Conservation (phyloP, 2,797 vertebrate genomes). For the Acridotheres tristis region DNA sequence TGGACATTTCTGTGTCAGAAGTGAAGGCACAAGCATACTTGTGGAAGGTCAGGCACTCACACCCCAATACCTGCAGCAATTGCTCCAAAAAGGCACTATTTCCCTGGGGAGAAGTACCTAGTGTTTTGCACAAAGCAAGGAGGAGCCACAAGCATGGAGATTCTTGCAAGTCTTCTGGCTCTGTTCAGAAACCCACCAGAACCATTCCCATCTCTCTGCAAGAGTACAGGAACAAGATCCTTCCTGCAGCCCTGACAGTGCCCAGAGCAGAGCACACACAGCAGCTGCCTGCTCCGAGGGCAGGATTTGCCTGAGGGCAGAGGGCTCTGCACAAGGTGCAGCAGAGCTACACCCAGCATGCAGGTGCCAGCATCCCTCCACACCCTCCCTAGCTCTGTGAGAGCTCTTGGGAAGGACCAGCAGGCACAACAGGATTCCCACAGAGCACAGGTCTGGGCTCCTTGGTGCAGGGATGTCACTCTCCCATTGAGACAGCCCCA, state of each 20-base stretch:
- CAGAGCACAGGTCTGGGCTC: no score
- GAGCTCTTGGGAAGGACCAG: neutral
- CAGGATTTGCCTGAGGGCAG: neutral
- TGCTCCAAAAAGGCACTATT: neutral
- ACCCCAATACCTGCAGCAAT: neutral
- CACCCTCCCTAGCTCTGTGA: accelerated
- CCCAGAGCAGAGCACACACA: accelerated
- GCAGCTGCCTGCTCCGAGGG: neutral
- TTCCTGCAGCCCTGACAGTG: accelerated
- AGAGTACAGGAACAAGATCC: accelerated
- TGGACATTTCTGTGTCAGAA: neutral
- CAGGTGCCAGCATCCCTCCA: accelerated
- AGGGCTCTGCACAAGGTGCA: neutral
- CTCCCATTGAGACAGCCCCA: neutral
- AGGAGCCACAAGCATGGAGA: neutral
- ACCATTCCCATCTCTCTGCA: accelerated
- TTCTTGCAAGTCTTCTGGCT: neutral
- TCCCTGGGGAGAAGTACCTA: accelerated
- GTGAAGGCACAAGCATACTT: accelerated
- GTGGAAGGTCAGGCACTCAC: neutral
- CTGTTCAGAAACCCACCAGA: neutral
- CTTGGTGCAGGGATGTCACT: accelerated
- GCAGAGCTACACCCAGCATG: accelerated
- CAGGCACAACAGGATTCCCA: no score
- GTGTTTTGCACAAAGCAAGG: neutral